phyloP scores from a whole-genome alignment of 2,797 vertebrate genomes.

The Centropyge bicolor region DNA sequence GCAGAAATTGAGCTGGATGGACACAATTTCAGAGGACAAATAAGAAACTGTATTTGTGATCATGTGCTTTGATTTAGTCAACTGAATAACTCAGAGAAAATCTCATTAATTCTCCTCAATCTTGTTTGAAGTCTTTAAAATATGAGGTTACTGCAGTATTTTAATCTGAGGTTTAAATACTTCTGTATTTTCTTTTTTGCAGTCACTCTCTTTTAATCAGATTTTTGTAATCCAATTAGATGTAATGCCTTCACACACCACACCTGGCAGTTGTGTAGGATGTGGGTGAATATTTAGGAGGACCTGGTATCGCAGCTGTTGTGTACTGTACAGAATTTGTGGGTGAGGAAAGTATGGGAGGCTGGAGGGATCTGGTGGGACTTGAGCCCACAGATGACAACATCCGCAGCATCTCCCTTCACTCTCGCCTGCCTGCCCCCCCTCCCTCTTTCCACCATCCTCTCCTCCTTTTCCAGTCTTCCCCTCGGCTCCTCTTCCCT shows the following conservation, averaged over 20 bases:
- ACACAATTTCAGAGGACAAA: conserved; percentile 4
- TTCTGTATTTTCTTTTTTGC: conserved; percentile 22
- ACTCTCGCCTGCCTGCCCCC: conserved; percentile 15
- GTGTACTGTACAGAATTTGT: conserved; percentile 36
- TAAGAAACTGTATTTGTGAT: conserved; percentile 10
- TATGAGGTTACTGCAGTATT: background rate
- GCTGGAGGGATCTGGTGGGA: conserved; percentile 66
- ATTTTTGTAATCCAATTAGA: conserved; percentile 44
- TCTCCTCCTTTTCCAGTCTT: conserved; percentile 20
- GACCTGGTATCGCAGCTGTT: conserved; percentile 31
- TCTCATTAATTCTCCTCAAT: conserved; percentile 13
- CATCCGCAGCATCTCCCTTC: conserved; percentile 51
- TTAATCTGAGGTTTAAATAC: conserved; percentile 2
- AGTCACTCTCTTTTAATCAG: conserved; percentile 10
- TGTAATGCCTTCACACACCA: conserved; percentile 35
- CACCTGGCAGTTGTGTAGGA: conserved; percentile 24
- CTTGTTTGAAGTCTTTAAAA: conserved; percentile 1
- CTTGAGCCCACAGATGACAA: conserved; percentile 70
- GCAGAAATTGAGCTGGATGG: conserved; percentile 5
- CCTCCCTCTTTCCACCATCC: conserved; percentile 6
- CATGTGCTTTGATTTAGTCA: conserved; percentile 20
- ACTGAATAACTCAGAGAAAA: conserved; percentile 20
- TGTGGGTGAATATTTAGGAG: conserved; percentile 37
- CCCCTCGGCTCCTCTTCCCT: conserved; percentile 36
- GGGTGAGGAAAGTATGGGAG: conserved; percentile 38